Conservation (phyloP, 2,888 invertebrate genomes). For the Oasisia sp. region DNA sequence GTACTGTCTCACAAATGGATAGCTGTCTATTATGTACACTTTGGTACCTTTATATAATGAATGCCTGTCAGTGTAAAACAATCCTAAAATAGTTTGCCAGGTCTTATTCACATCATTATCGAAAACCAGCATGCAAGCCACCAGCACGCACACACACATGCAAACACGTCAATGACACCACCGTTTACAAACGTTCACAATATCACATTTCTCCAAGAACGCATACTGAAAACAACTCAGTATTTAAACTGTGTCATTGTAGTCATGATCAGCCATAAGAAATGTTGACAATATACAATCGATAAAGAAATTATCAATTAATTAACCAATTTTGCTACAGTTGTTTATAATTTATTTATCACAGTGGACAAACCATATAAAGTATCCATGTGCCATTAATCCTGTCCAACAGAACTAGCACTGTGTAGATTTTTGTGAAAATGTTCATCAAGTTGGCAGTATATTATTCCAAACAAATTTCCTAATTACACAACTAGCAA, state of each 20-base stretch:
- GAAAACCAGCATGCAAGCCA: too few relatives aligned
- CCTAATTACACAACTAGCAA: too few relatives aligned
- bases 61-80: background rate
- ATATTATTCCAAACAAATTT: too few relatives aligned
- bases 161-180: background rate
- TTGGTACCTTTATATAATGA: background rate
- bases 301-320: background rate
- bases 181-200: background rate
- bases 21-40: background rate
- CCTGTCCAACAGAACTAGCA: too few relatives aligned
- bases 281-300: background rate
- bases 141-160: background rate
- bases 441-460: too few relatives aligned
- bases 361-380: too few relatives aligned
- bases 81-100: background rate
- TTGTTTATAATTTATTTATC: too few relatives aligned
- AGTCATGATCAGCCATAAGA: background rate
- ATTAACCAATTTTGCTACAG: too few relatives aligned
- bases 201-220: background rate
- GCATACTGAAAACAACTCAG: background rate
- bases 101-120: too few relatives aligned
- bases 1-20: background rate
- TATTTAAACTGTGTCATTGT: background rate
- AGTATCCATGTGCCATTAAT: too few relatives aligned
- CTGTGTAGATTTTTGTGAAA: too few relatives aligned